Percentiles rank a stretch among this genome's conserved stretches.
These are phyloP conservation scores for Syngnathoides biaculeatus DNA, from an alignment of 2,113 vertebrate species.

Conservation along the genomic window DNA sequence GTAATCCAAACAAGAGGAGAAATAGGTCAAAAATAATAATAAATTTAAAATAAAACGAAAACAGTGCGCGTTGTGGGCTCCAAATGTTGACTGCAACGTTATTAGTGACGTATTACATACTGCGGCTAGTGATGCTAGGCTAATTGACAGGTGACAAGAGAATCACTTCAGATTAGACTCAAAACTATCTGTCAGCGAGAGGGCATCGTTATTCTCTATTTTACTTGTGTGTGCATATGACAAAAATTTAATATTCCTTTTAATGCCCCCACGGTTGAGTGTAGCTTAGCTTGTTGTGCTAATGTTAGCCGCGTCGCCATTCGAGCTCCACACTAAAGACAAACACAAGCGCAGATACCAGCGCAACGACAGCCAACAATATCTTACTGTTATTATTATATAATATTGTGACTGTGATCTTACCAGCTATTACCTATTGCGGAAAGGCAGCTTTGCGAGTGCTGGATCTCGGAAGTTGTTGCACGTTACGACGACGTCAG, in stretches of 20 bases:
- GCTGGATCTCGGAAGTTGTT: background rate
- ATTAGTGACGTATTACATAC: background rate
- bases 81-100: background rate
- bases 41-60: background rate
- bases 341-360: background rate
- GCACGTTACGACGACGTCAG: background rate
- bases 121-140: background rate
- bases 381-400: background rate
- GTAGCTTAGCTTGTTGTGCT: background rate
- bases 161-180: background rate
- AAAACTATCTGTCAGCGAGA: background rate
- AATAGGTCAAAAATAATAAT: background rate
- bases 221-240: background rate
- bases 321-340: background rate
- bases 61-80: background rate
- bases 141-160: background rate
- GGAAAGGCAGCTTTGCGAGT: background rate
- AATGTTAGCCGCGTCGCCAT: constrained; percentile 2
- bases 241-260: too few relatives aligned
- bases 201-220: background rate
- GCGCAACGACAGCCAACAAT: background rate
- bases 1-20: background rate
- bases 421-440: background rate
- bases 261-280: background rate
- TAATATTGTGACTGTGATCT: background rate